These are phyloP conservation scores for Eucidaris tribuloides DNA, from an alignment of 35 echinoderm and acorn worm genomes.

Conservation along the genomic window DNA sequence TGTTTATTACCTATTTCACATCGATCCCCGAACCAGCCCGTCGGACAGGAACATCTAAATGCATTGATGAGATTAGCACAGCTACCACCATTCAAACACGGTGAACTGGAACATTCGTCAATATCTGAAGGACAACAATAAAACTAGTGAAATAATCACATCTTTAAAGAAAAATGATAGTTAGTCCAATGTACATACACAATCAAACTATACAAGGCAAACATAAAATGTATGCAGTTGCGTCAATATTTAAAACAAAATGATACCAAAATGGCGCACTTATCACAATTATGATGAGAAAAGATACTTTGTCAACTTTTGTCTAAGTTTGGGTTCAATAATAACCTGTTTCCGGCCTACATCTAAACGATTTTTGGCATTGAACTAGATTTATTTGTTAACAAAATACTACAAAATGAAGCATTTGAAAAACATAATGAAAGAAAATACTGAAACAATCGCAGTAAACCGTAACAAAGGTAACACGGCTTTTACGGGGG, in stretches of 20 bases:
- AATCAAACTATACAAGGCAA: neutral
- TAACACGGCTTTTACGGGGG: no score
- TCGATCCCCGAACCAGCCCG: neutral
- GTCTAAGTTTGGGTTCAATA: no score
- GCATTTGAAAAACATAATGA: no score
- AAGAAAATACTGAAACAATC: no score
- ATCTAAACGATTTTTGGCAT: no score
- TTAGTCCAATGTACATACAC: neutral
- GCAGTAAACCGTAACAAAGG: no score
- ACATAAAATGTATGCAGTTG: neutral
- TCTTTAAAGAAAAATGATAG: neutral
- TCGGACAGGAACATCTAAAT: neutral
- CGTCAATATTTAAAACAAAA: neutral
- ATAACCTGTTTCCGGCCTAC: no score
- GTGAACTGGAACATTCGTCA: no score
- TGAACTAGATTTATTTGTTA: no score
- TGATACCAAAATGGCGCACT: no score
- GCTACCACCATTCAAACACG: conserved; percentile 13
- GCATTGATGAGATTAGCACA: neutral
- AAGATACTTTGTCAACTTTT: no score
- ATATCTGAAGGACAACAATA: neutral
- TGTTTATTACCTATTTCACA: conserved; percentile 24
- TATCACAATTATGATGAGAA: neutral
- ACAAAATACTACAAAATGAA: no score
- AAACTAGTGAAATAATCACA: neutral